Evolutionary conservation across 2,113 vertebrate genomes (phyloP).

Genomic region (Campylomormyrus numenius): DNA sequence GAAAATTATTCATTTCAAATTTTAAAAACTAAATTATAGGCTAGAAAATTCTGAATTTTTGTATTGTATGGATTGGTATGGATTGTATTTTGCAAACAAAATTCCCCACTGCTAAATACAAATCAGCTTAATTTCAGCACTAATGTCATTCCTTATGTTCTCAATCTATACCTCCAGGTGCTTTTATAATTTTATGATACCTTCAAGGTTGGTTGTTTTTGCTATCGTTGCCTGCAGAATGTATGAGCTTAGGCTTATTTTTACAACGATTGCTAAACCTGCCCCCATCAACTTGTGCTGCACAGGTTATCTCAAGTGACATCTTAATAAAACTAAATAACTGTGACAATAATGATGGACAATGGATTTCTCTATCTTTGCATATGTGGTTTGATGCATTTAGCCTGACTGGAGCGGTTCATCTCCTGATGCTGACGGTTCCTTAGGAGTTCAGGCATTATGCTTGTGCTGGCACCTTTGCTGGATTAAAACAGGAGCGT

Average conservation of each 20-base stretch:
- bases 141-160: neutral
- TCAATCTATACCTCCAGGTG: neutral
- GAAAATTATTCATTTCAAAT: neutral
- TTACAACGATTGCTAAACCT: neutral
- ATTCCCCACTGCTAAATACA: neutral
- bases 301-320: neutral
- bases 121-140: neutral
- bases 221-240: neutral
- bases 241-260: neutral
- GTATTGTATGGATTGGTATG: neutral
- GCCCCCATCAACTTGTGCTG: neutral
- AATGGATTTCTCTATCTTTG: neutral
- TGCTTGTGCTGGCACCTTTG: neutral
- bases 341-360: neutral
- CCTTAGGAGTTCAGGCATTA: neutral
- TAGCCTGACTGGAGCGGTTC: neutral
- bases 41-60: neutral
- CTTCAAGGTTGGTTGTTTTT: neutral
- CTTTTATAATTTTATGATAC: neutral
- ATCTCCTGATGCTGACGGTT: neutral
- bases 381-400: neutral
- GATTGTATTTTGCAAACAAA: neutral
- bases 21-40: slow-evolving; percentile 1
- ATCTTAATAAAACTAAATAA: neutral
- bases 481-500: neutral